Conservation (phyloP, 2,888 invertebrate species). For the Pammene fasciana region DNA sequence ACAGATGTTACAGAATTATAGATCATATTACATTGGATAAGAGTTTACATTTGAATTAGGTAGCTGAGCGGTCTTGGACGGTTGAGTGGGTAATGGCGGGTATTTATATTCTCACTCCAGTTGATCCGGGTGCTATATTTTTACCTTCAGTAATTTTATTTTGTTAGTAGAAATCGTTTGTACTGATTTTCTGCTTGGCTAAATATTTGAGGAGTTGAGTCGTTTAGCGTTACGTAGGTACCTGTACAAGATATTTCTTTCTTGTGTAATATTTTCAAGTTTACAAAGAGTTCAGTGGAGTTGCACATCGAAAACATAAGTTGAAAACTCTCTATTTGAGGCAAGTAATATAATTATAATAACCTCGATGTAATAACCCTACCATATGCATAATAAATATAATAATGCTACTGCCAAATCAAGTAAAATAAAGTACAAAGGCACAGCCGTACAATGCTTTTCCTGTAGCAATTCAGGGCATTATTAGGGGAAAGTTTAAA, state of each 20-base stretch:
- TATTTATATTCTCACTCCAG: slow-evolving; percentile 6
- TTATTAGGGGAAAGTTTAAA: no score
- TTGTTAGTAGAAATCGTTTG: slow-evolving; percentile 4
- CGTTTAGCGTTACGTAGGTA: not conserved
- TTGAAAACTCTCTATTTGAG: no score
- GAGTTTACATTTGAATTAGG: slow-evolving; percentile 3
- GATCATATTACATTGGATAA: not conserved
- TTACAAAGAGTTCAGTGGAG: no score
- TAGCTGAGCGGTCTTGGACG: not conserved
- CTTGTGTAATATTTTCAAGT: no score
- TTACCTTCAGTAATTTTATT: slow-evolving; percentile 18
- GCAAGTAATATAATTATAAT: no score
- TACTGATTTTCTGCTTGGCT: slow-evolving; percentile 2
- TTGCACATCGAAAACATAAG: no score
- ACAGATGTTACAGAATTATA: not conserved
- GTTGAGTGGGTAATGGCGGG: slow-evolving; percentile 12
- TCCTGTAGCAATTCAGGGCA: no score
- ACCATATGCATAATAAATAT: no score
- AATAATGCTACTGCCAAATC: no score
- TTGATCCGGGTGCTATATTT: not conserved
- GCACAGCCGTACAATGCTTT: no score
- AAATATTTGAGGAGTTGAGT: not conserved
- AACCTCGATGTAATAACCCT: no score
- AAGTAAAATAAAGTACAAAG: no score
- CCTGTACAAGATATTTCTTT: not conserved